Conservation (phyloP, 2,888 invertebrate genomes). For the Diploptera punctata region DNA sequence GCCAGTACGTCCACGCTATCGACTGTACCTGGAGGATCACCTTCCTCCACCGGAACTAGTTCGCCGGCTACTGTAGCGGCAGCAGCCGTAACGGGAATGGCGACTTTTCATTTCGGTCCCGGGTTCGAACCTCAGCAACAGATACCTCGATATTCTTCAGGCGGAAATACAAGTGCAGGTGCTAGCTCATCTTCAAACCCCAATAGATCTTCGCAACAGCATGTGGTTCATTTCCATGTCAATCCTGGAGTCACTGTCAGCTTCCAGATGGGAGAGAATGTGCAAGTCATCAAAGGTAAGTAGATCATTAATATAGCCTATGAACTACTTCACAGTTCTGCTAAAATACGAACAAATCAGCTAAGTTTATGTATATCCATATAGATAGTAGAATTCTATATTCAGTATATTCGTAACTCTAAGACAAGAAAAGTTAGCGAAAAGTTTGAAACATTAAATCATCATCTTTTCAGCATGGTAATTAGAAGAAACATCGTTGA, state of each 20-base stretch:
- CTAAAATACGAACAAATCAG: too few species aligned
- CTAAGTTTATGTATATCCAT: too few species aligned
- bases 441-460: too few species aligned
- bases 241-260: conserved; percentile 80
- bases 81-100: conserved; percentile 54
- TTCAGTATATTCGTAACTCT: too few species aligned
- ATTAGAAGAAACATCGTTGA: too few species aligned
- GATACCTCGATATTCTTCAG: conserved; percentile 47
- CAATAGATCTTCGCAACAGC: conserved; percentile 53
- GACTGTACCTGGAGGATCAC: conserved; percentile 56
- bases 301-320: too few species aligned
- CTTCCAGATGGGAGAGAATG: conserved; percentile 75
- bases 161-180: conserved; percentile 47
- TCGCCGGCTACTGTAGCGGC: neutral
- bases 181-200: conserved; percentile 49
- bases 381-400: too few species aligned
- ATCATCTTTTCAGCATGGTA: too few species aligned
- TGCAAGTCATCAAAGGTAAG: conserved; percentile 77
- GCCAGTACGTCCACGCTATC: conserved; percentile 50
- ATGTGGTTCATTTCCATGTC: conserved; percentile 76
- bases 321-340: conserved; percentile 48
- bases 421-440: too few species aligned
- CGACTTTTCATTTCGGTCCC: conserved; percentile 63
- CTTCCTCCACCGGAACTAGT: conserved; percentile 44
- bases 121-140: conserved; percentile 63